Base-by-base conservation (phyloP, 2,113 vertebrate genomes). In the Phaethon lepturus region DNA sequence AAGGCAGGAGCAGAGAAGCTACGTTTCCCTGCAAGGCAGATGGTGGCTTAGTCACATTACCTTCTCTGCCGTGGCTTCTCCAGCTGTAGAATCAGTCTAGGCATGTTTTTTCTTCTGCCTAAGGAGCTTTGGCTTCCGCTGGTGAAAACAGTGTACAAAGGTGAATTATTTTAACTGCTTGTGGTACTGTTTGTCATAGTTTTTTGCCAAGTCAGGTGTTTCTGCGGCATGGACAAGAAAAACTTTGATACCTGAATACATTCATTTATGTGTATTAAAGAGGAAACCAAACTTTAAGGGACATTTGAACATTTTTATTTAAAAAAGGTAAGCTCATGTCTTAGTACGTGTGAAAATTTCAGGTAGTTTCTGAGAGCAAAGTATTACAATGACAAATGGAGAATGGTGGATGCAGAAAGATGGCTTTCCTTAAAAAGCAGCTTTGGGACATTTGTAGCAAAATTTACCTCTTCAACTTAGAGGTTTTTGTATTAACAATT, bases 21-120 rank as follows among this genome's bases (percentile, higher is more conserved):
- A 2, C 1, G 0, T 59, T 90, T 83, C 25, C 75, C 58, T 47
- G 22, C 3, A 24, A 62, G 53, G 52, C 0, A 1, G 9, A 7
- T 45, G 24, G 29, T 68, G 33, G 25, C 17, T 72, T 55, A 64
- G 38, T 7, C 9, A 3, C 10, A 4, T 56, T 49, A 47, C 20
- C 29, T 90, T 31, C 25, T 72, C 74, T 85, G 56, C 84, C 6
- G 0, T 25, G 11, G 33, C 42, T 90, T 64, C 14, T 85, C 26
- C 60, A 72, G 33, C 52, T 75, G 38, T 47, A 72, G 25, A 75
- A 85, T 90, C 59, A 29, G 13, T 35, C n/a, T 35, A n/a, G 26
- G 24, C 4, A 3, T 68, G 18, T 35, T 68, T 90, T 69, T 85
- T 11, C 4, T 93, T 69, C 44, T 85, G 6, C 10, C n/a, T 38